Percentiles rank a stretch among this genome's conserved stretches.
phyloP scores from a whole-genome alignment of 2,888 invertebrate species.

The Drosophila vallismaia region DNA sequence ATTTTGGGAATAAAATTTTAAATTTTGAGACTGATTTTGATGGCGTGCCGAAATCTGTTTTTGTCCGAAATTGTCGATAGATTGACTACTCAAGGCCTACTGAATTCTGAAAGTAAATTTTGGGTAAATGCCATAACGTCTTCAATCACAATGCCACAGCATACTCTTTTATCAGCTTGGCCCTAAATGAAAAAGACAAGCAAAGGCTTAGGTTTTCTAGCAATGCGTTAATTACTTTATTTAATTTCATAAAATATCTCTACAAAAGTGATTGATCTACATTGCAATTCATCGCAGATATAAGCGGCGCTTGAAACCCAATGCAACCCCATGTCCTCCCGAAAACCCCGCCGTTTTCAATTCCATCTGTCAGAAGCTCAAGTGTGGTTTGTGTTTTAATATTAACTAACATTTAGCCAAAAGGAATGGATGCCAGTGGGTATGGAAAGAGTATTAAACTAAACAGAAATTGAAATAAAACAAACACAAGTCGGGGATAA shows the following conservation, averaged over 20 bases:
- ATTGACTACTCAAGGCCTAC: constrained; percentile 3
- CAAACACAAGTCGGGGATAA: constrained; percentile 28
- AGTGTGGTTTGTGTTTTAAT: constrained; percentile 1
- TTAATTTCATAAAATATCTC: constrained; percentile 60
- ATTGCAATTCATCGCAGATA: constrained; percentile 41
- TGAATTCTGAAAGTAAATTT: neutral
- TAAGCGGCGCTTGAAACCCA: constrained; percentile 32
- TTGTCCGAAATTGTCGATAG: neutral
- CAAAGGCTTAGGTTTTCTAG: constrained; percentile 24
- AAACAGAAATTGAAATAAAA: constrained; percentile 11
- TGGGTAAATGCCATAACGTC: neutral
- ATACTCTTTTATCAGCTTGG: neutral
- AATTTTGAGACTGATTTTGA: constrained; percentile 9
- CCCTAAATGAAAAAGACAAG: neutral
- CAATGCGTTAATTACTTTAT: constrained; percentile 68
- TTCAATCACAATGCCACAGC: no score
- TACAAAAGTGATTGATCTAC: constrained; percentile 71
- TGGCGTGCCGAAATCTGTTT: constrained; percentile 6
- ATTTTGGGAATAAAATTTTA: neutral
- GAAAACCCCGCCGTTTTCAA: constrained; percentile 2
- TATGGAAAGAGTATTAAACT: neutral
- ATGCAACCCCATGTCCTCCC: constrained; percentile 1
- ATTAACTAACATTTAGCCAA: constrained; percentile 17
- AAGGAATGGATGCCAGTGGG: constrained; percentile 21
- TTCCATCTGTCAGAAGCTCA: constrained; percentile 37